Conservation (phyloP, 1,140 invertebrate genomes). For the Metaphire vulgaris region DNA sequence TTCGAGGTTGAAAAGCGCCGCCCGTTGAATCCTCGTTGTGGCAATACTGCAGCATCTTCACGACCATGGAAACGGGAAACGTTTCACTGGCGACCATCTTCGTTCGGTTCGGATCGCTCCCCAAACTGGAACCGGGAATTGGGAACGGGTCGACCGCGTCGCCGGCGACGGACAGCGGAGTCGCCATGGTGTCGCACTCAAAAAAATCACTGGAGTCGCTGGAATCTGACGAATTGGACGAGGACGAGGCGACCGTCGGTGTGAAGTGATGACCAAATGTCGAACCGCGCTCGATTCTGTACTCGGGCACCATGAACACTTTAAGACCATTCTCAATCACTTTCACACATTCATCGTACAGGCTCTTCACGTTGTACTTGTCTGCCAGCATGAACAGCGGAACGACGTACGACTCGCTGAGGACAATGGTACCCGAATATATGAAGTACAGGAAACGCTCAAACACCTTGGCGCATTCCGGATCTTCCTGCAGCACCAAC, state of each 20-base stretch:
- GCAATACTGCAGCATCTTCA: slow-evolving; percentile 24
- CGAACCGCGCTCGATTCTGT: neutral
- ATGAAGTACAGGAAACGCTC: slow-evolving; percentile 28
- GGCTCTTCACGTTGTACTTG: slow-evolving; percentile 24
- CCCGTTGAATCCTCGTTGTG: slow-evolving; percentile 18
- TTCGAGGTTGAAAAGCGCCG: slow-evolving; percentile 30
- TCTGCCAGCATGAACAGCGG: slow-evolving; percentile 28
- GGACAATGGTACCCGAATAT: slow-evolving; percentile 24
- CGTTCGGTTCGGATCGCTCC: neutral
- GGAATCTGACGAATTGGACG: neutral
- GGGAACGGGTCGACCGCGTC: neutral
- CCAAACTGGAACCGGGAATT: neutral
- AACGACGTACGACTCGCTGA: slow-evolving; percentile 26
- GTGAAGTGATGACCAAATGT: neutral
- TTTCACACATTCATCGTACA: slow-evolving; percentile 28
- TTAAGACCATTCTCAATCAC: slow-evolving; percentile 30
- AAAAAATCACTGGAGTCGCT: neutral
- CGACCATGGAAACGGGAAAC: slow-evolving; percentile 22
- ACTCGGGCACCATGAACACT: slow-evolving; percentile 22
- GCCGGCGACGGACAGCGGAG: neutral
- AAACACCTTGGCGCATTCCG: slow-evolving; percentile 27
- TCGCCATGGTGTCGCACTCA: neutral
- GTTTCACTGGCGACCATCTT: slow-evolving; percentile 28
- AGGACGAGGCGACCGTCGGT: neutral
- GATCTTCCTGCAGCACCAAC: slow-evolving; percentile 23